Conservation (phyloP, 2,113 vertebrate genomes). For the Menura novaehollandiae region DNA sequence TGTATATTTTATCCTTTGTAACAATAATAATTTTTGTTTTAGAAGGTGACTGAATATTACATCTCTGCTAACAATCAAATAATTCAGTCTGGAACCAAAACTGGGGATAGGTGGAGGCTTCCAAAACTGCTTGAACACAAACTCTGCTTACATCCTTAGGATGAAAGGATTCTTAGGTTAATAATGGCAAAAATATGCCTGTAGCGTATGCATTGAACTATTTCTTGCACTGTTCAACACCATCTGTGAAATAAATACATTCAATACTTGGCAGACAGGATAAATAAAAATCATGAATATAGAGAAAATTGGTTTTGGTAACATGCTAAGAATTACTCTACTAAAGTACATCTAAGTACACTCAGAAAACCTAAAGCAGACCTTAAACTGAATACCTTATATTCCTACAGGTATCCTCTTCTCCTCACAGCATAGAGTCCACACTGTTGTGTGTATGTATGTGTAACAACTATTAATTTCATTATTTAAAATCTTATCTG, state of each 20-base stretch:
- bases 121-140: neutral
- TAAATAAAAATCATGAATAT: neutral
- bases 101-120: neutral
- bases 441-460: no score
- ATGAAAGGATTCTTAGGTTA: neutral
- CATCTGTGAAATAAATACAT: neutral
- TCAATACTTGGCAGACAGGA: neutral
- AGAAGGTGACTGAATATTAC: neutral
- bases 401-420: neutral
- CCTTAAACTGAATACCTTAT: neutral
- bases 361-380: neutral
- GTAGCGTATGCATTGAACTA: neutral
- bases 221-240: neutral
- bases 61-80: neutral
- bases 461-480: neutral
- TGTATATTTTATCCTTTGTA: neutral
- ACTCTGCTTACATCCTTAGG: fast-evolving
- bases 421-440: neutral
- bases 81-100: neutral
- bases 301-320: neutral
- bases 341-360: neutral
- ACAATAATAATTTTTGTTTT: neutral
- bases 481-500: neutral
- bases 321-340: neutral
- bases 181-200: neutral